Base-by-base conservation (phyloP, 1,140 invertebrate species). In the Drosophila punjabiensis region DNA sequence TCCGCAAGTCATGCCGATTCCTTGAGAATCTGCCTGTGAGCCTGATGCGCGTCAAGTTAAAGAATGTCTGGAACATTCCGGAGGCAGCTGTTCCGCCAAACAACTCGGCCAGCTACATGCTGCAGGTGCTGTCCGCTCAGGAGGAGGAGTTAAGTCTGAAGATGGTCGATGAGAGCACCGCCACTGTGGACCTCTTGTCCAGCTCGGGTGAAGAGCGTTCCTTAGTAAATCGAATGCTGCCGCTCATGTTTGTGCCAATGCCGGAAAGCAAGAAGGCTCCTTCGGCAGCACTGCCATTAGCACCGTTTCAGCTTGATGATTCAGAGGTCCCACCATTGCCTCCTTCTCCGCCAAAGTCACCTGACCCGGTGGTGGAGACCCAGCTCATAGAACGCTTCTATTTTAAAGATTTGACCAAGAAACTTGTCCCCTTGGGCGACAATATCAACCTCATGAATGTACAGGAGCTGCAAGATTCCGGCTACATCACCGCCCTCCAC, bases 1-100 rank as follows among this genome's bases (percentile, higher is more conserved):
- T 89, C 13, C 86, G 82, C n/a, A 79, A 18, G 41, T 20, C 85
- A 1, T 89, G 85, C 16, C 64, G 35, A 2, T 90, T 89, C n/a
- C 14, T 89, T 1, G 75, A 79, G 3, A 64, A 70, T 24, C 14
- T 89, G 33, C 85, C 85, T 0, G 64, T 89, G 0, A 59, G 61
- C 24, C 60, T 56, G 13, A 43, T 52, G 32, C 66, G 74, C 5
- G 59, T 67, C 1, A 70, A 76, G 32, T 48, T 89, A 6, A 69
- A 59, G 11, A 74, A 45, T 9, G 32, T 90, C 2, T 58, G 53
- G 16, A 75, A 58, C 9, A 59, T 89, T 35, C 82, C 86, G 1
- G 24, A 62, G 4, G 16, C 13, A n/a, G 67, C 52, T 9, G 66
- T 90, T 33, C 75, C 64, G 4, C 1, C 28, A 13, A 76, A 79